Percentiles rank a stretch among this genome's conserved stretches.
These are phyloP conservation scores for Stenotaenia linearis DNA, from an alignment of 2,888 invertebrate species.

Conservation along the genomic window DNA sequence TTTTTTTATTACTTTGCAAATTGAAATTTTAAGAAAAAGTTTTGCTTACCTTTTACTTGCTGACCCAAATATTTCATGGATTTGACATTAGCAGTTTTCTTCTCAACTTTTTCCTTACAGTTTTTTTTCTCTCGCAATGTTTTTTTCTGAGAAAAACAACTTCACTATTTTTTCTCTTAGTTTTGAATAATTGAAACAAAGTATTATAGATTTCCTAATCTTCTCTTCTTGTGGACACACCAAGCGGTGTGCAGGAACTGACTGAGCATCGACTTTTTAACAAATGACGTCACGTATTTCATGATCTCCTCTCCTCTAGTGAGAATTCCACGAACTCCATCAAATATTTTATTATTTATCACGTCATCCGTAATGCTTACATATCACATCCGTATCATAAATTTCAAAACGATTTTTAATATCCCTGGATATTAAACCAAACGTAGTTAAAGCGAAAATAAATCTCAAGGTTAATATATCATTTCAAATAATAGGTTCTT, in stretches of 20 bases:
- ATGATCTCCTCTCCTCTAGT: not conserved
- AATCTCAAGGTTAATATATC: not conserved
- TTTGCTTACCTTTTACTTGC: not conserved
- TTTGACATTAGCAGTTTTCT: not conserved
- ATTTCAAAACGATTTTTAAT: not conserved
- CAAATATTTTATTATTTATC: too few relatives aligned
- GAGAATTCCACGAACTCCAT: not conserved
- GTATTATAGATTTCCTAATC: not conserved
- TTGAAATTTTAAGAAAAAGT: not conserved
- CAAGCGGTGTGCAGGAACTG: not conserved
- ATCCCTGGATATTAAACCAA: not conserved
- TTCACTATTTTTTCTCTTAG: not conserved
- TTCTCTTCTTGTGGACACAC: not conserved
- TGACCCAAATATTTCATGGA: not conserved
- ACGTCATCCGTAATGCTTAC: too few relatives aligned
- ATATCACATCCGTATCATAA: not conserved
- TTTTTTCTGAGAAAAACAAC: not conserved
- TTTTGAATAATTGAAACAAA: not conserved
- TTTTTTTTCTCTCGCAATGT: not conserved
- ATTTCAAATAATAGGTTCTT: not conserved
- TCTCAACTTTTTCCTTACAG: not conserved
- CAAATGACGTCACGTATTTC: not conserved
- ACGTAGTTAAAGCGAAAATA: not conserved
- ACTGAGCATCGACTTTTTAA: conserved; percentile 10
- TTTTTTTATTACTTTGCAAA: not conserved